Conservation (phyloP, 2,113 vertebrate genomes). For the Anas platyrhynchos region DNA sequence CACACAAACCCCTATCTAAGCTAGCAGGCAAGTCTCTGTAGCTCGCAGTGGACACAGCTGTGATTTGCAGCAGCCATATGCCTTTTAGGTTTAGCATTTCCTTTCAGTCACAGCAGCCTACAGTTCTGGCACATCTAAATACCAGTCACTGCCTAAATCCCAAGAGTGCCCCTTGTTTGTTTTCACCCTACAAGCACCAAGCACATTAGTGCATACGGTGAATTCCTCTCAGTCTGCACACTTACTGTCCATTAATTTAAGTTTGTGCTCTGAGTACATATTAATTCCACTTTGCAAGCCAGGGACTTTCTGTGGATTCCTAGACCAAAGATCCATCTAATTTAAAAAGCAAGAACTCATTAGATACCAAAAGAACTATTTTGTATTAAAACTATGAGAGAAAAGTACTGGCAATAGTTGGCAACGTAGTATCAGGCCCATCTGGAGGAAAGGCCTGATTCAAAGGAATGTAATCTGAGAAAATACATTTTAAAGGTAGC, state of each 20-base stretch:
- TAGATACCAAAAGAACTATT: not conserved
- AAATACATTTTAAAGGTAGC: not conserved
- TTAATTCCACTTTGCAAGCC: not conserved
- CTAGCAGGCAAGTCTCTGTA: not conserved
- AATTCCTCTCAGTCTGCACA: not conserved
- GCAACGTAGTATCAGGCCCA: not conserved
- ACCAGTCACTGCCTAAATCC: not conserved
- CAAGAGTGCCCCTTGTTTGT: not conserved
- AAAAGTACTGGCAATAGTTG: not conserved
- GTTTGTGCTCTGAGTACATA: not conserved
- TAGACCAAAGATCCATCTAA: not conserved
- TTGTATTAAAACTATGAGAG: not conserved
- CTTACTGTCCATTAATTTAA: not conserved
- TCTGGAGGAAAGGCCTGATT: not conserved
- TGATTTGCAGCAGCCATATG: not conserved
- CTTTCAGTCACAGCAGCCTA: not conserved
- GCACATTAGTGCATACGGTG: not conserved
- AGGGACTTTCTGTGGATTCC: not conserved
- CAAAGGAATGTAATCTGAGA: slow-evolving; percentile 43
- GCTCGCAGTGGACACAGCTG: not conserved
- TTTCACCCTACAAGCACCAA: not conserved
- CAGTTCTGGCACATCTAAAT: not conserved
- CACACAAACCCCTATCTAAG: not conserved
- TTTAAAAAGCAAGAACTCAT: not conserved
- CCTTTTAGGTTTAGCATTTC: not conserved